A percentile compares a stretch with the other conserved stretches of the same genome.
phyloP scores from a whole-genome alignment of 1,140 invertebrate species.

The Lamellibrachia luymesi region DNA sequence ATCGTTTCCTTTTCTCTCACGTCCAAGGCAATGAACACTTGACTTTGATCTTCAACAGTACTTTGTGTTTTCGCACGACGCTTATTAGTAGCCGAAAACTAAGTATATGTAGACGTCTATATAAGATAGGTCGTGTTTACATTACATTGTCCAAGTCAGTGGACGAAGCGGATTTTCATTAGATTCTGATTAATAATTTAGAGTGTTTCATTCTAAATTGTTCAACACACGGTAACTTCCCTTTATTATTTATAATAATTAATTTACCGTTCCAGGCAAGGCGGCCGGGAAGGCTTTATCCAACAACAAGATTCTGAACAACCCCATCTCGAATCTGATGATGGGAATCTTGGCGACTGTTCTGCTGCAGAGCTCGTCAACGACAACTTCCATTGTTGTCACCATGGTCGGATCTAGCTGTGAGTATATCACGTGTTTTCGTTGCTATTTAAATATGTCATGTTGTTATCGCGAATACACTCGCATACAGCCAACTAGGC shows the following conservation, averaged over 20 bases:
- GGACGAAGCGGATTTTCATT: no score
- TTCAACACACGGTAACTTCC: no score
- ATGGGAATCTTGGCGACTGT: conserved; percentile 67
- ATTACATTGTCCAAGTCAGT: no score
- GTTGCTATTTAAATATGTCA: background rate
- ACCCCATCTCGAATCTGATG: conserved; percentile 64
- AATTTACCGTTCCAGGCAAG: background rate
- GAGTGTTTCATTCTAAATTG: no score
- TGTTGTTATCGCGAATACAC: background rate
- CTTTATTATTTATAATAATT: background rate
- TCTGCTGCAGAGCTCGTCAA: conserved; percentile 65
- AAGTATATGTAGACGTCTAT: no score
- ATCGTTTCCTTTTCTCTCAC: background rate
- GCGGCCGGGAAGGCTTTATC: conserved; percentile 56
- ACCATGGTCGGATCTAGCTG: conserved; percentile 64
- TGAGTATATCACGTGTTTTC: conserved; percentile 40
- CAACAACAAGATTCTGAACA: conserved; percentile 59
- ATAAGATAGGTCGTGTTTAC: no score
- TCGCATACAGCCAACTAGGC: no score
- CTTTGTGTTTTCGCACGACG: no score
- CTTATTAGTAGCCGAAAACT: no score
- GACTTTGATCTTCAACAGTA: background rate
- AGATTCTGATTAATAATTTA: no score
- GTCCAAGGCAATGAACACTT: background rate
- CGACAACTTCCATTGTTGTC: conserved; percentile 66